Evolutionary conservation across 1,140 invertebrate genomes (phyloP).

Genomic region (Pseudachorutes palmiensis): DNA sequence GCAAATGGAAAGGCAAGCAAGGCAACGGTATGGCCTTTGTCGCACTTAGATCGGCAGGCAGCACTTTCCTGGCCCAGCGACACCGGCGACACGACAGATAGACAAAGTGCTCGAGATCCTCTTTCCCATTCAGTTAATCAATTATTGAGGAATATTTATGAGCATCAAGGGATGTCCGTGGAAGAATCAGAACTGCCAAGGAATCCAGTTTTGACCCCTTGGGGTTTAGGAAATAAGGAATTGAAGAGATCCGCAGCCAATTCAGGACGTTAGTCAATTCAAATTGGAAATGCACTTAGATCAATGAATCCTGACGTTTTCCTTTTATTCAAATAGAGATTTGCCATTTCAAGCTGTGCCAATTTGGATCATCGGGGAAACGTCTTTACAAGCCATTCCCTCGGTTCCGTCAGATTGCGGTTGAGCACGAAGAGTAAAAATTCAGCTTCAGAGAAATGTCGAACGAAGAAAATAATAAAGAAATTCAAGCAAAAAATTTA

Average conservation of each 20-base stretch:
- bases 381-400: constrained; percentile 14
- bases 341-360: constrained; percentile 32
- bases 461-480: no score
- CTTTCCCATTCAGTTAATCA: not conserved
- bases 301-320: not conserved
- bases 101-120: not conserved
- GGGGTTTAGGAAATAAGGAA: not conserved
- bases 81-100: no score
- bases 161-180: not conserved
- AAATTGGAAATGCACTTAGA: not conserved
- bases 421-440: no score
- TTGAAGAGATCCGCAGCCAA: not conserved
- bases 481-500: no score
- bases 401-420: no score
- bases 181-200: not conserved
- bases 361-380: constrained; percentile 29
- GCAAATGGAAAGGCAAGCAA: not conserved
- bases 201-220: not conserved
- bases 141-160: constrained; percentile 7
- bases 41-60: no score
- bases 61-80: no score
- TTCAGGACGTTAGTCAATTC: constrained; percentile 11
- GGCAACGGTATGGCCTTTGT: not conserved
- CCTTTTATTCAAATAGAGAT: constrained; percentile 25
- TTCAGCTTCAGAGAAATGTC: no score